Base-by-base conservation (phyloP, 2,888 invertebrate species). In the Metopia argyrocephala region DNA sequence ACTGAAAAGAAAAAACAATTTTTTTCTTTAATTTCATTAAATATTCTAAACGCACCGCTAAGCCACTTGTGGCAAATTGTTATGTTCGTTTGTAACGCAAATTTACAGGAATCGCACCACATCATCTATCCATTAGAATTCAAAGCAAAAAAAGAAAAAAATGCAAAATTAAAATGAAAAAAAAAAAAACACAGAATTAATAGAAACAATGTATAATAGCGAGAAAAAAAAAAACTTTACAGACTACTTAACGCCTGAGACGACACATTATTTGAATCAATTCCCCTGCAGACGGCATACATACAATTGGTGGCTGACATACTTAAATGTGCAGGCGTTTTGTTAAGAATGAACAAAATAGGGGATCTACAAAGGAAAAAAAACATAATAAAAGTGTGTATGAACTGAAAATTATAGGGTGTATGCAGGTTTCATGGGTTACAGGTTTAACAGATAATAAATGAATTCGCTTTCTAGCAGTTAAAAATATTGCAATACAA, bases 1-100 rank as follows among this genome's bases (percentile, higher is more conserved):
- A n/a, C n/a, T n/a, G n/a, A n/a, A n/a, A n/a, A n/a, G n/a, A n/a
- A 31, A 31, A 38, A 38, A 38, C 38, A 12, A 12, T 4, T 9
- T 38, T 38, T 38, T 15, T 38, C 38, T 15, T 38, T 38, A 9
- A 38, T 12, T 38, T 38, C 38, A 38, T 38, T 81, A 81, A 81
- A 81, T 81, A 81, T 81, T 81, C 81, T 74, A 70, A 81, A 78
- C 81, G 81, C 81, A 81, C 78, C 81, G 74, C 78, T 76, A 78
- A 81, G 78, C 76, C 81, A 81, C 81, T 81, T 81, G 81, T 81
- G 78, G 81, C 81, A 78, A 81, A 81, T 81, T 78, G 81, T 81
- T 78, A 69, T 78, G 59, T 68, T 71, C 48, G 45, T 57, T 64
- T 54, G 61, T 46, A 52, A 70, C 65, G 69, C 81, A 74, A 78